These are phyloP conservation scores for Eriocheir sinensis DNA, from an alignment of 1,140 invertebrate genomes.

Conservation along the genomic window DNA sequence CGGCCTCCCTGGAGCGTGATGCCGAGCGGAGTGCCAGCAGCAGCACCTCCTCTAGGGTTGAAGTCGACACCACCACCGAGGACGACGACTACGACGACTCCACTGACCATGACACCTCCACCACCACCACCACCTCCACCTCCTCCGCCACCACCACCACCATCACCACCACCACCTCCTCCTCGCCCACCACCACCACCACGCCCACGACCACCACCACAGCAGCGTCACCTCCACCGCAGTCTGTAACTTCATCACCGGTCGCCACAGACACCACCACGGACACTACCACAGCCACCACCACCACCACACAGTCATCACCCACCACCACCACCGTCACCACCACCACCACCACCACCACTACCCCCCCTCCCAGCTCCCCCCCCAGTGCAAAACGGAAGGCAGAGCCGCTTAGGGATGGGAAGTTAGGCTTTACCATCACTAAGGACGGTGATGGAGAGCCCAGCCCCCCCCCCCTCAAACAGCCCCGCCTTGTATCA, in stretches of 20 bases:
- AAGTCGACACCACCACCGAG: conserved; percentile 69
- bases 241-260: background rate
- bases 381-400: conserved; percentile 64
- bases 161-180: background rate
- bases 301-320: background rate
- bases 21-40: conserved; percentile 35
- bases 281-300: conserved; percentile 32
- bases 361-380: conserved; percentile 55
- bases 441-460: conserved; percentile 63
- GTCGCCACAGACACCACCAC: conserved; percentile 32
- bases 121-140: conserved; percentile 28
- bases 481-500: conserved; percentile 72
- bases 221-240: background rate
- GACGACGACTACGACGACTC: conserved; percentile 56
- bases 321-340: background rate
- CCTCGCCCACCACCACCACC: background rate
- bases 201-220: background rate
- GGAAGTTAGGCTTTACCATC: conserved; percentile 68
- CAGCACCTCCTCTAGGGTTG: conserved; percentile 33
- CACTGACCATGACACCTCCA: background rate
- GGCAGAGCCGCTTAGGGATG: conserved; percentile 72
- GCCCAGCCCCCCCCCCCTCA: conserved; percentile 52
- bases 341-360: conserved; percentile 63
- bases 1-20: background rate
- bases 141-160: conserved; percentile 40